Percentiles rank a stretch among this genome's conserved stretches.
Evolutionary conservation across 1,140 invertebrate genomes (phyloP).

Genomic region (Condylostylus longicornis): DNA sequence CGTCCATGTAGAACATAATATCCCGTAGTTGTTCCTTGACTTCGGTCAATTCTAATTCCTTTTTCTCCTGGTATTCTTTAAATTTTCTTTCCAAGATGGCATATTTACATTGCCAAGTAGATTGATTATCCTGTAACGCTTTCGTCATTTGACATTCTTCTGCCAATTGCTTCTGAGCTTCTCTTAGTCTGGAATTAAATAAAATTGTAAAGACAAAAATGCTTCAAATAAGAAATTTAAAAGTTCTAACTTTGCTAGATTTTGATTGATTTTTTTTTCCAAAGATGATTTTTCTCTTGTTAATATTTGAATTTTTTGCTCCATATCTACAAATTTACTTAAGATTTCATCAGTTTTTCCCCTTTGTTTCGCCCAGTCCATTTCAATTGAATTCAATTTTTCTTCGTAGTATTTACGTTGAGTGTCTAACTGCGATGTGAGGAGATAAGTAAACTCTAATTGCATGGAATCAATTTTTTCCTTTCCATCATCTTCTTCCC

Average conservation of each 20-base stretch:
- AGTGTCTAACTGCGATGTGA: constrained; percentile 92
- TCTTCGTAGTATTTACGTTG: constrained; percentile 90
- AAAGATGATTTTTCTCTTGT: constrained; percentile 47
- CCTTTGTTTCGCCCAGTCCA: constrained; percentile 32
- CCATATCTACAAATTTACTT: constrained; percentile 36
- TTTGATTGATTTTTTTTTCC: constrained; percentile 48
- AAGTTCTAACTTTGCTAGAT: constrained; percentile 38
- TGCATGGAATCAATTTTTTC: constrained; percentile 89
- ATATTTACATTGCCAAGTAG: constrained; percentile 56
- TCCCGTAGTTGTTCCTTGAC: constrained; percentile 85
- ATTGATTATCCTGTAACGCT: constrained; percentile 63
- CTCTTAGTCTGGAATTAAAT: constrained; percentile 32
- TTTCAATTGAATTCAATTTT: constrained; percentile 45
- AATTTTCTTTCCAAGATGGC: constrained; percentile 47
- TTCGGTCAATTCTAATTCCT: constrained; percentile 61
- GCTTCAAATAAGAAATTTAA: too few relatives aligned
- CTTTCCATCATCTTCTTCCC: too few relatives aligned
- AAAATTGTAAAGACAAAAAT: constrained; percentile 1
- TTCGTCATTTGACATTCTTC: constrained; percentile 68
- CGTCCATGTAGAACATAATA: constrained; percentile 92
- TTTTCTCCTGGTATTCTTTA: constrained; percentile 53
- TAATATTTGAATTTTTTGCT: constrained; percentile 36
- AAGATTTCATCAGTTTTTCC: constrained; percentile 31
- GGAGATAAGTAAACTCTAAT: constrained; percentile 88
- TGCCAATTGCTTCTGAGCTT: constrained; percentile 46